Evolutionary conservation across 2,888 invertebrate genomes (phyloP).

Genomic region (Dorcus hopei): DNA sequence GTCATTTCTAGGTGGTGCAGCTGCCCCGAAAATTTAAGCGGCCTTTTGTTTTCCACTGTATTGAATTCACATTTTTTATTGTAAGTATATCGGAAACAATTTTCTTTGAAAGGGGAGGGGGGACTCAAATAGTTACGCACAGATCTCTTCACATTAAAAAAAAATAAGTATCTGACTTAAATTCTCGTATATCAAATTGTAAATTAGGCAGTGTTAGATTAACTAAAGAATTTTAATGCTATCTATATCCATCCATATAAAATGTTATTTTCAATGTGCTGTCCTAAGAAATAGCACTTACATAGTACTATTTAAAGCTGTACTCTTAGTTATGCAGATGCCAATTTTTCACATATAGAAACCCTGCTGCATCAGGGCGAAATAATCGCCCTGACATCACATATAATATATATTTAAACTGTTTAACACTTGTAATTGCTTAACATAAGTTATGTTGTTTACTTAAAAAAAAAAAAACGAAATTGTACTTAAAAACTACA

Average conservation of each 20-base stretch:
- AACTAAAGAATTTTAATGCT: constrained; percentile 8
- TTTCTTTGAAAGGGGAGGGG: too few relatives aligned
- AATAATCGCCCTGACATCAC: neutral
- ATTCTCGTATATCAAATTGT: constrained; percentile 9
- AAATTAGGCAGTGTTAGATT: constrained; percentile 19
- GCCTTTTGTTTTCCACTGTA: too few relatives aligned
- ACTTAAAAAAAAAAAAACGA: neutral
- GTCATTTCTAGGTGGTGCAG: too few relatives aligned
- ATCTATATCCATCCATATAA: constrained; percentile 2
- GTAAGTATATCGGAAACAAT: too few relatives aligned
- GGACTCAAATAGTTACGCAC: too few relatives aligned
- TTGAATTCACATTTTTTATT: too few relatives aligned
- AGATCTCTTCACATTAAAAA: too few relatives aligned
- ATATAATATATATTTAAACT: constrained; percentile 1
- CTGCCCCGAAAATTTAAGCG: too few relatives aligned
- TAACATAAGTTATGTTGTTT: constrained; percentile 1
- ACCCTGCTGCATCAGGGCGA: neutral
- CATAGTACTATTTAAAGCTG: neutral
- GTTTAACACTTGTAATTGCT: neutral
- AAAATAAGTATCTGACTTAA: neutral
- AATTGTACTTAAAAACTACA: neutral
- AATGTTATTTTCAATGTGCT: neutral
- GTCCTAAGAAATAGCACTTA: neutral
- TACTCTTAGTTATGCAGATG: neutral
- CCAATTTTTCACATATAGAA: neutral